Evolutionary conservation across 2,113 vertebrate species (phyloP).

Genomic region (Hyla sarda): DNA sequence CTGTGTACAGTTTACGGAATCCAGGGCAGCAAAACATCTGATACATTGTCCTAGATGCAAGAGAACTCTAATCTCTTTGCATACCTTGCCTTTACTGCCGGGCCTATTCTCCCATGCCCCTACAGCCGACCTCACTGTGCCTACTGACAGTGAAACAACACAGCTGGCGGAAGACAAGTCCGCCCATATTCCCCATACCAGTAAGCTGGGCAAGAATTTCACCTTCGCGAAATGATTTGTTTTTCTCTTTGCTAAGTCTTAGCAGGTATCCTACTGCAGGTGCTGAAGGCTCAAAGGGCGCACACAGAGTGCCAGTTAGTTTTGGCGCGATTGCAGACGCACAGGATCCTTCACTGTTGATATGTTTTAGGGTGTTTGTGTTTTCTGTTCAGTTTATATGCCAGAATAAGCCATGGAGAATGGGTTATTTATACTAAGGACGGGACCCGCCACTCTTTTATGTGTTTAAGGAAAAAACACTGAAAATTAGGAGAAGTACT

Average conservation of each 20-base stretch:
- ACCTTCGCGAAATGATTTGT: background rate
- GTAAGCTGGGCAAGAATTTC: constrained; percentile 15
- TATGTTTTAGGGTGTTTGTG: constrained; percentile 31
- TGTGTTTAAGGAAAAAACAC: background rate
- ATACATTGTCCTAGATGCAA: background rate
- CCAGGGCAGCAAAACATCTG: background rate
- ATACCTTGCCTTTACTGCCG: constrained; percentile 8
- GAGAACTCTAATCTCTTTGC: constrained; percentile 14
- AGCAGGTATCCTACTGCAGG: constrained; percentile 42
- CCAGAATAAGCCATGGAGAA: constrained; percentile 31
- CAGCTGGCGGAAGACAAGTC: constrained; percentile 11
- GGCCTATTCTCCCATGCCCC: constrained; percentile 28
- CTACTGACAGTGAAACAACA: constrained; percentile 41
- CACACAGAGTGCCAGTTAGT: constrained; percentile 34
- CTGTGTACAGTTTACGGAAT: background rate
- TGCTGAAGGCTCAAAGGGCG: background rate
- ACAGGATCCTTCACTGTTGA: constrained; percentile 23
- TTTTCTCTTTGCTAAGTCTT: background rate
- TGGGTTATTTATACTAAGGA: constrained; percentile 19
- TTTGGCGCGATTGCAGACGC: constrained; percentile 17
- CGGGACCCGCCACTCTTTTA: background rate
- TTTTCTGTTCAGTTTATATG: constrained; percentile 19
- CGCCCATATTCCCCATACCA: background rate
- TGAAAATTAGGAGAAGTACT: background rate
- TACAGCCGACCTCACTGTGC: constrained; percentile 9